phyloP scores from a whole-genome alignment of 2,797 vertebrate species.

The Urocyon cinereoargenteus region DNA sequence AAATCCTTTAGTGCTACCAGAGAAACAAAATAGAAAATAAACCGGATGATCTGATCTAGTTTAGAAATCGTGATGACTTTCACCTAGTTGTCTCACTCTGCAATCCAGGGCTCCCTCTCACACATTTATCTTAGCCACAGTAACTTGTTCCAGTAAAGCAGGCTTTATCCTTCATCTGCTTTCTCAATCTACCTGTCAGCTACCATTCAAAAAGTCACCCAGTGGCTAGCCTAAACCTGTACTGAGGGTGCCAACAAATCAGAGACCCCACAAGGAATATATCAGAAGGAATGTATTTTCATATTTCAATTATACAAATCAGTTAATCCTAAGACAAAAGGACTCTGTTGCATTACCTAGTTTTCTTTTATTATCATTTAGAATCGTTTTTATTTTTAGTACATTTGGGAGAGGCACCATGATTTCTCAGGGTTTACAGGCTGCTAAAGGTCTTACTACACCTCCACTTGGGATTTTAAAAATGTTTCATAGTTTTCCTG shows the following conservation, averaged over 20 bases:
- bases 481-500: background rate
- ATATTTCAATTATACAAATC: background rate
- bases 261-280: background rate
- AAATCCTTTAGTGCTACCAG: background rate
- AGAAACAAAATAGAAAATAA: background rate
- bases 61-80: background rate
- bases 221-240: background rate
- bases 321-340: background rate
- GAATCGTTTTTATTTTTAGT: background rate
- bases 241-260: background rate
- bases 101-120: no score
- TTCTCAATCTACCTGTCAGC: background rate
- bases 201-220: background rate
- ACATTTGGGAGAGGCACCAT: background rate
- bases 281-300: background rate
- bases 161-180: background rate
- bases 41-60: no score
- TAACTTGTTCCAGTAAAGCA: background rate
- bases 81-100: no score
- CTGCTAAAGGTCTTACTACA: background rate
- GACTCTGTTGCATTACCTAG: background rate
- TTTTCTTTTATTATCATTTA: background rate
- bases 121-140: background rate
- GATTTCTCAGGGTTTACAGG: background rate
- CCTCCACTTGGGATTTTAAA: background rate